These are phyloP conservation scores for Galaxias olidus DNA, from an alignment of 2,797 vertebrate genomes.

Conservation along the genomic window DNA sequence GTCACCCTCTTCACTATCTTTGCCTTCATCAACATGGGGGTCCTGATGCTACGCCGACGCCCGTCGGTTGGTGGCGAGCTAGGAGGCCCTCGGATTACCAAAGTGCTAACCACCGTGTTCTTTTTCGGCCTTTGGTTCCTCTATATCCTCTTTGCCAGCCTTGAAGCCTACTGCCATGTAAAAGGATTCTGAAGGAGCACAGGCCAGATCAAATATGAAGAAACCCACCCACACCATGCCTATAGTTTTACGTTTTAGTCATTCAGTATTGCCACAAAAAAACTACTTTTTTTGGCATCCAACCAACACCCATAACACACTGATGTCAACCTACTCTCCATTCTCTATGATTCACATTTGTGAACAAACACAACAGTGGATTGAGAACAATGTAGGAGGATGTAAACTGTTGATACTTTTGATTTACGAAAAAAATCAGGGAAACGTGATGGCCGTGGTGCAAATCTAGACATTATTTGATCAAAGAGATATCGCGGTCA, in stretches of 20 bases:
- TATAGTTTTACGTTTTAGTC: too few relatives aligned
- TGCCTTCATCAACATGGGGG: constrained; percentile 83
- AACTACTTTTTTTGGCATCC: neutral
- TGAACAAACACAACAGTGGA: neutral
- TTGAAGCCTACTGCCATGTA: constrained; percentile 92
- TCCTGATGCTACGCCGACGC: constrained; percentile 84
- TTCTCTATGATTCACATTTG: neutral
- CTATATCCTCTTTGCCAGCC: constrained; percentile 90
- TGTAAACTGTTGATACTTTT: neutral
- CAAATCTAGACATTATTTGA: neutral
- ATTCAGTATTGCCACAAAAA: neutral
- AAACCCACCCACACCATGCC: too few relatives aligned
- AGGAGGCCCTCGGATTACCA: constrained; percentile 77
- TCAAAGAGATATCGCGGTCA: neutral
- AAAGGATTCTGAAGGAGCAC: constrained; percentile 81
- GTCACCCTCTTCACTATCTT: constrained; percentile 94
- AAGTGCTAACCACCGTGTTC: constrained; percentile 78
- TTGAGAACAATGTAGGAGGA: too few relatives aligned
- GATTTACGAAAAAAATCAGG: neutral
- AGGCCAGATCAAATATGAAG: too few relatives aligned
- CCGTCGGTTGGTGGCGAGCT: constrained; percentile 89
- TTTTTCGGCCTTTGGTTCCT: constrained; percentile 89
- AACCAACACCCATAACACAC: neutral
- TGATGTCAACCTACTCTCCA: neutral
- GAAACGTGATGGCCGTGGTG: constrained; percentile 5